Conservation (phyloP, 2,113 vertebrate genomes). For the Columba janthina region DNA sequence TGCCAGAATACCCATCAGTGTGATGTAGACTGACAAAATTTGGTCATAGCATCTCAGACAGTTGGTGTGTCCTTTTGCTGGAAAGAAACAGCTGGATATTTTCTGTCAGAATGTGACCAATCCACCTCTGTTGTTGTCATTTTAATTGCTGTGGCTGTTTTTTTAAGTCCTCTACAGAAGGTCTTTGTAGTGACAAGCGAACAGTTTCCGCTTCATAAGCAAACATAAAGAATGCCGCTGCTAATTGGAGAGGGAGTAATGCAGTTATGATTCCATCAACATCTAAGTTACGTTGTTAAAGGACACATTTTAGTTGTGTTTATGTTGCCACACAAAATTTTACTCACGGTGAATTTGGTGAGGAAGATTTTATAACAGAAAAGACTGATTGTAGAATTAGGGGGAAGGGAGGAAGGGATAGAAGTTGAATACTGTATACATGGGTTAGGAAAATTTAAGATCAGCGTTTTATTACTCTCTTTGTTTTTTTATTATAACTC, state of each 20-base stretch:
- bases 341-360: background rate
- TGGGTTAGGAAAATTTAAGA: background rate
- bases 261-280: conserved; percentile 58
- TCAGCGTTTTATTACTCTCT: background rate
- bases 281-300: conserved; percentile 53
- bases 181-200: conserved; percentile 61
- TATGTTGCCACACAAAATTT: background rate
- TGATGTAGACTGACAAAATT: background rate
- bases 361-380: background rate
- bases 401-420: background rate
- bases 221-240: conserved; percentile 60
- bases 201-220: conserved; percentile 55
- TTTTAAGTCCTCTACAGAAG: conserved; percentile 63
- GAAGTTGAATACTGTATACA: background rate
- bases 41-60: background rate
- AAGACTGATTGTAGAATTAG: background rate
- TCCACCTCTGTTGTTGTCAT: conserved; percentile 64
- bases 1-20: background rate
- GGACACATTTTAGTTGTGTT: background rate
- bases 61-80: background rate
- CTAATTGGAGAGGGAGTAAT: conserved; percentile 57
- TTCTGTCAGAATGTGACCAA: conserved; percentile 31
- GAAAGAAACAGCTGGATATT: conserved; percentile 50
- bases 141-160: conserved; percentile 64
- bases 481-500: background rate